Evolutionary conservation across 2,797 vertebrate species (phyloP).

Genomic region (Melanotaenia pygmaea): DNA sequence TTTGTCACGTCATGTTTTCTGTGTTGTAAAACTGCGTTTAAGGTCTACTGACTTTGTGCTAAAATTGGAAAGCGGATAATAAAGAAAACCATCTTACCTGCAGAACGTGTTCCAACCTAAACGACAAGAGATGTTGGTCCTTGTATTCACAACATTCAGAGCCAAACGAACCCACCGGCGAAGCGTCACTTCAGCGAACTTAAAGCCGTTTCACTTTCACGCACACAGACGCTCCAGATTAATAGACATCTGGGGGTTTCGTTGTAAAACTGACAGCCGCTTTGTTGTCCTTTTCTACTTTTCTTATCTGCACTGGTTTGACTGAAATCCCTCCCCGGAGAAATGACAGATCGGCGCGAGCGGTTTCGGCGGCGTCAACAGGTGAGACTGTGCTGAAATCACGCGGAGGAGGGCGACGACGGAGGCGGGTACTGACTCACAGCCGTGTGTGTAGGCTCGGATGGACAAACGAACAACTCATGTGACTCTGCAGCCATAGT

Average conservation of each 20-base stretch:
- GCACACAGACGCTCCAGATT: not conserved
- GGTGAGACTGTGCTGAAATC: conserved; percentile 63
- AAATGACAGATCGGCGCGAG: conserved; percentile 25
- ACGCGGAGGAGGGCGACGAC: conserved; percentile 33
- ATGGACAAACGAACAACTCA: not conserved
- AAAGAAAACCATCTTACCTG: conserved; percentile 54
- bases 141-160: not conserved
- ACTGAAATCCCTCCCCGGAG: conserved; percentile 4
- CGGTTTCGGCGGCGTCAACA: conserved; percentile 59
- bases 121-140: not conserved
- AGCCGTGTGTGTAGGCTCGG: not conserved
- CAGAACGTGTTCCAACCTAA: conserved; percentile 9
- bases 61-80: not conserved
- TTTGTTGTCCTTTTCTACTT: not conserved
- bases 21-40: not conserved
- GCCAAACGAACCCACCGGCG: not conserved
- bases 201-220: conserved; percentile 48
- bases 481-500: not conserved
- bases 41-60: not conserved
- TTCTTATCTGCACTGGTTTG: conserved; percentile 24
- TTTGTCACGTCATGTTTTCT: not conserved
- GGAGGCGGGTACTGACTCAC: conserved; percentile 31
- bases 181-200: conserved; percentile 10
- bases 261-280: not conserved
- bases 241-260: not conserved